Evolutionary conservation across 2,797 vertebrate species (phyloP), one percentile per base, ranked within the genome.

Genomic region (Anguilla marmorata): DNA sequence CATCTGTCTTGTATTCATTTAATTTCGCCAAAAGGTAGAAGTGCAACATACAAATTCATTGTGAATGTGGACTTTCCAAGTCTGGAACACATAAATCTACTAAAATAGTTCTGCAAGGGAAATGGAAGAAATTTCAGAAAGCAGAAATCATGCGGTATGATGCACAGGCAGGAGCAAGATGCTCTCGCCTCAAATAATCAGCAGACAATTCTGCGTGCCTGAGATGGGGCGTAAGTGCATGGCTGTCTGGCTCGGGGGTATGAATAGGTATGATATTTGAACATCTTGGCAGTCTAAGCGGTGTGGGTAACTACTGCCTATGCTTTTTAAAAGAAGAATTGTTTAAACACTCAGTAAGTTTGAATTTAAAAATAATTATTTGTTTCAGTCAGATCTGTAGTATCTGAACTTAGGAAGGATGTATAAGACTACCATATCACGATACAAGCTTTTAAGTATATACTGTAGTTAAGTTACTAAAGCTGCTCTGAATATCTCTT

Each of bases 71-170:
- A 86, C 21, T n/a, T 21, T 60, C 33, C 33, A 66, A 41, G 24
- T 24, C 58, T 69, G 37, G 21, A 11, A 21, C 85, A 86, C 19
- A 12, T n/a, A 87, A 66, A 89, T 37, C 83, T 27, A 12, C 54
- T 86, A 56, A 90, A 90, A 88, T 84, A 84, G 86, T 60, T 88
- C 74, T 85, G 86, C 85, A 60, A 89, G 85, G 80, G 87, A 74
- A 91, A 90, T 87, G 87, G 89, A 89, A 85, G 85, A 83, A 89
- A 90, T 92, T 89, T 87, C 48, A 86, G 69, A 45, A 45, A 86
- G 69, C 41, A 60, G 60, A 69, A 86, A 83, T 45, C 41, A 45
- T 45, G 41, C 2, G 41, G 41, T 45, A 45, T 11, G 76, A 83
- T 83, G 30, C 50, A 72, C 58, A 84, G 37, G 82, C 21, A 45